phyloP scores from a whole-genome alignment of 2,113 vertebrate species.

The Hymenochirus boettgeri region DNA sequence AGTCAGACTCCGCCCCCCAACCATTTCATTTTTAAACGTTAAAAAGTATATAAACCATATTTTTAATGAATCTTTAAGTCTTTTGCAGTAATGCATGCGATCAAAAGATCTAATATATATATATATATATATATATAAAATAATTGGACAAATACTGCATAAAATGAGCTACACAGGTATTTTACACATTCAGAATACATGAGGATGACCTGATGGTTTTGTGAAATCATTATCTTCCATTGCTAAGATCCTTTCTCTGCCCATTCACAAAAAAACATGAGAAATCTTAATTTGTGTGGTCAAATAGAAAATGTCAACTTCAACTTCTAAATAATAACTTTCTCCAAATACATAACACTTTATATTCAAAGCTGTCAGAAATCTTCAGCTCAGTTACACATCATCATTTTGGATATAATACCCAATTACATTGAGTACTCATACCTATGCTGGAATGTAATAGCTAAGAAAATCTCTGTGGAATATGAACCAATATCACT shows the following conservation, averaged over 20 bases:
- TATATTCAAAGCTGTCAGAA: conserved; percentile 33
- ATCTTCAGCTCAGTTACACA: conserved; percentile 22
- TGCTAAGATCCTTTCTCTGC: conserved; percentile 13
- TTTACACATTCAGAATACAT: not conserved
- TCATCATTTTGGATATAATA: conserved; percentile 30
- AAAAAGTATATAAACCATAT: too few species aligned
- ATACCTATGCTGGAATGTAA: conserved; percentile 18
- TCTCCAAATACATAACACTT: conserved; percentile 21
- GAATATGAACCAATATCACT: conserved; percentile 28
- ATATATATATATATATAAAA: too few species aligned
- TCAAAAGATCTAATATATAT: too few species aligned
- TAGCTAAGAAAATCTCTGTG: conserved; percentile 5
- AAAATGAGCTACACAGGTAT: not conserved
- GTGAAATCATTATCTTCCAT: conserved; percentile 15
- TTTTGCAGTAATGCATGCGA: too few species aligned
- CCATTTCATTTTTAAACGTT: too few species aligned
- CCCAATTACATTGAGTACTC: conserved; percentile 27
- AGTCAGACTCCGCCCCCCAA: too few species aligned
- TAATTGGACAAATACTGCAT: too few species aligned
- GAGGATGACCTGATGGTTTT: not conserved
- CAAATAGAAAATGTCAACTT: conserved; percentile 28
- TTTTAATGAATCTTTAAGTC: too few species aligned
- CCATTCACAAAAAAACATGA: conserved; percentile 9
- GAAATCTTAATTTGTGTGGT: conserved; percentile 21
- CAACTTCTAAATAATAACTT: conserved; percentile 26